Evolutionary conservation across 2,113 vertebrate species (phyloP), one percentile per base, ranked within the genome.

Genomic region (Camelus bactrianus): DNA sequence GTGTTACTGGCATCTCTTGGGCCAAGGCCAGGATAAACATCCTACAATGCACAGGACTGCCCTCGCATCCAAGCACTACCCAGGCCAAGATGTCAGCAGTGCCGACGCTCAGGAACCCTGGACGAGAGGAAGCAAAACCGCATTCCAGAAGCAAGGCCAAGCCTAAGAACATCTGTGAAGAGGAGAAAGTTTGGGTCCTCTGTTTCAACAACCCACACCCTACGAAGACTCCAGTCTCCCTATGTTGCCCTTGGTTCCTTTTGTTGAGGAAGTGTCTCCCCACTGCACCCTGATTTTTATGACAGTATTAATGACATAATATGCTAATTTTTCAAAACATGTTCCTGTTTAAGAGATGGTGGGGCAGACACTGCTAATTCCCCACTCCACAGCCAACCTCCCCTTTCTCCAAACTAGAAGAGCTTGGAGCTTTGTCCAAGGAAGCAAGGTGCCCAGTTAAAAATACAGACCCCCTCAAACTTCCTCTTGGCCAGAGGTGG

Each of bases 241-340:
- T 15, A 15, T 0, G 8, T 50, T 56, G 70, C 9, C 11, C 24
- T 54, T 42, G 50, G 32, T 91, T 52, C 52, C 46, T 90, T 76
- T 69, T 62, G 30, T 24, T 64, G 22, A 50, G 35, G 19, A 54
- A 93, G 0, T 42, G 65, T n/a, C 58, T 56, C n/a, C 7, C 28
- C 10, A 48, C 5, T 42, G 11, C 0, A 50, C 17, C 52, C 54
- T 54, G 69, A 69, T 86, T 91, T 73, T 50, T 30, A 46, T 58
- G 54, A 65, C 0, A 8, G 7, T 56, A 35, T 62, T 38, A 84
- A 75, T 32, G n/a, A 65, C 58, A 62, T 30, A 38, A 81, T 42
- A 60, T n/a, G 50, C 35, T 85, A 72, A 84, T 73, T 87, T 96
- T 69, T 13, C 20, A 30, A 83, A 92, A 84, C 17, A 88, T 32